Base-by-base conservation (phyloP, 2,888 invertebrate genomes). In the Pyrochroa serraticornis region DNA sequence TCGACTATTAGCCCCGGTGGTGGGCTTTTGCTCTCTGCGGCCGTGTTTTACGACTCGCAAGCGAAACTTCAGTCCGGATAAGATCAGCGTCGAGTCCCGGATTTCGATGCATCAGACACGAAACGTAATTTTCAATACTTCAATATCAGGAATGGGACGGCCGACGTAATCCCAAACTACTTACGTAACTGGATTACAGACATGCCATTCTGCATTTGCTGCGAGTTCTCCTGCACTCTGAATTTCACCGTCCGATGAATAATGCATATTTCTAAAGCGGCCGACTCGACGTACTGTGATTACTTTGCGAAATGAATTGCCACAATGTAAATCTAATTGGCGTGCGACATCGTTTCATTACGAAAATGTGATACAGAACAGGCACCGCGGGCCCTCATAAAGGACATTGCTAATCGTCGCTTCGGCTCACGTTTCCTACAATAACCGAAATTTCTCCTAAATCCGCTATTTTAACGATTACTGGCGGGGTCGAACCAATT, bases 121-220 rank as follows among this genome's bases (percentile, higher is more conserved):
- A 43, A 56, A 58, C 48, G 61, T 58, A 58, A 61, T 61, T 58
- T 58, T 61, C 58, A 55, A 61, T 61, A 58, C 58, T 61, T 54
- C 51, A 58, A 61, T 61, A 61, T 61, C 53, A 58, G 54, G 48
- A 52, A 60, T 55, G 60, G 60, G 60, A 60, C 43, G 55, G 43
- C 39, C 50, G 42, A 41, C 42, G 51, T 60, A 60, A 60, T 60
- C 51, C 49, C 60, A 37, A 60, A 60, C 55, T 55, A 51, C 59
- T 59, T 55, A 59, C 50, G 46, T 59, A 59, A 55, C 55, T 50
- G 59, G 51, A 60, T 60, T 60, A 55, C 60, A 13, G 41, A 41
- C 39, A 55, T 45, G 45, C 54, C 54, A 59, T 60, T 47, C 51
- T 46, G 60, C 50, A 58, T 58, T 54, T 55, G 49, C 37, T 37